Base-by-base conservation (phyloP, 2,113 vertebrate species). In the Xiphias gladius region DNA sequence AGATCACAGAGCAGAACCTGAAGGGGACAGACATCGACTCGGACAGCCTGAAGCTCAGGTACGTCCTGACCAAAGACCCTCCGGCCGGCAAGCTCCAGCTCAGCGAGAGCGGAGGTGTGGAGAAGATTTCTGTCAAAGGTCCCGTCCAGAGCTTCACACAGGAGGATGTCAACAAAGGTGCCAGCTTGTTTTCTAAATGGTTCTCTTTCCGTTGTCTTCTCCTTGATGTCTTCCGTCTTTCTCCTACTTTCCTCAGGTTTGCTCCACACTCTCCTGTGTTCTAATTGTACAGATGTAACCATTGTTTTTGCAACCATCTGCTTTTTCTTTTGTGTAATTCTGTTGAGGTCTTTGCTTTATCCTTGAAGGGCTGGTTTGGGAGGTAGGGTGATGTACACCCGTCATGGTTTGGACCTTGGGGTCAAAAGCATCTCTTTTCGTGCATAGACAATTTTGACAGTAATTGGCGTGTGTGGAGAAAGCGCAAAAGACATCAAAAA, bases 121-220 rank as follows among this genome's bases (percentile, higher is more conserved):
- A 95, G 26, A 94, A 82, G 24, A 86, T 99, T 70, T 97, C 97
- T 0, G 89, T 91, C 1, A 92, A 94, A 79, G 98, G 97, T 73
- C 95, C 96, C 0, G 8, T 96, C 62, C 94, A 64, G 78, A 97
- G 96, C 83, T 99, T 99, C 94, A 98, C 96, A 0, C 98, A 99
- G 92, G 96, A 96, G 0, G 96, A 99, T 35, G 84, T 99, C 87
- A 97, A 96, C 91, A 96, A 96, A 97, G 98, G 96, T 92, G 16
- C 11, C 16, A 3, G 4, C 24, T 71, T 69, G 7, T 3, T 13
- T 46, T 64, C 9, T 4, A n/a, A 10, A n/a, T 6, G 7, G 7
- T 41, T 39, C 9, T 1, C 7, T 64, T 7, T 9, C 26, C 13
- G 0, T 10, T n/a, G 11, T 55, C 32, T n/a, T 48, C 22, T 50